Base-by-base conservation (phyloP, 2,113 vertebrate genomes). In the Saccopteryx leptura region DNA sequence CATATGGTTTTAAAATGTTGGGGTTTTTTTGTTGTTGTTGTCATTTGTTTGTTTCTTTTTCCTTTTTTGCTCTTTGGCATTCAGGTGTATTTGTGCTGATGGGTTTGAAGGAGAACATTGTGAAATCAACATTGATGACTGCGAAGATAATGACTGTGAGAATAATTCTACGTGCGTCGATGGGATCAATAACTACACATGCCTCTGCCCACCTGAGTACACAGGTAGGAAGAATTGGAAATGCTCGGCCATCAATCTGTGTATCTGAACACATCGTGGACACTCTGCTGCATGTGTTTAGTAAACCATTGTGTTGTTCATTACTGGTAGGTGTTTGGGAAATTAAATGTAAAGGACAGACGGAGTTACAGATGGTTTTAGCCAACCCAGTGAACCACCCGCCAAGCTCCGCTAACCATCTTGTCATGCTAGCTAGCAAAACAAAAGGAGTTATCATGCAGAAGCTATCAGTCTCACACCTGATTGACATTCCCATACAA, bases 161-260 rank as follows among this genome's bases (percentile, higher is more conserved):
- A 99, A 99, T 98, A 99, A 99, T 98, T 99, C 99, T 61, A 99
- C 99, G 7, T 99, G 99, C 46, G 97, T 99, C 0, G 99, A 99
- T 95, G 99, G 99, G 66, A 99, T 99, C 98, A 99, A 99, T 98
- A 99, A 99, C 98, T 99, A 99, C 97, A 99, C 99, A 0, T 99
- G 99, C 97, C 99, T 99, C 96, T 99, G 99, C 97, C 99, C 99
- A 31, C 99, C 99, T 74, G 99, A 99, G 97, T 99, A 99, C 97
- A 99, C 99, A 99, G 99, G 99, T 99, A 99, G 95, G 98, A 93
- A 66, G 95, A 68, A 7, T 1, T 18, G 48, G 2, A 48, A 60
- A 46, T 63, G 39, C 6, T 68, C 2, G 56, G 15, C 3, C 52
- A n/a, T 50, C 14, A 7, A 1, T 71, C 31, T 5, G 13, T 58